These are phyloP conservation scores for Stichopus horrens DNA, from an alignment of 53 echinoderm and acorn worm species.

Conservation along the genomic window DNA sequence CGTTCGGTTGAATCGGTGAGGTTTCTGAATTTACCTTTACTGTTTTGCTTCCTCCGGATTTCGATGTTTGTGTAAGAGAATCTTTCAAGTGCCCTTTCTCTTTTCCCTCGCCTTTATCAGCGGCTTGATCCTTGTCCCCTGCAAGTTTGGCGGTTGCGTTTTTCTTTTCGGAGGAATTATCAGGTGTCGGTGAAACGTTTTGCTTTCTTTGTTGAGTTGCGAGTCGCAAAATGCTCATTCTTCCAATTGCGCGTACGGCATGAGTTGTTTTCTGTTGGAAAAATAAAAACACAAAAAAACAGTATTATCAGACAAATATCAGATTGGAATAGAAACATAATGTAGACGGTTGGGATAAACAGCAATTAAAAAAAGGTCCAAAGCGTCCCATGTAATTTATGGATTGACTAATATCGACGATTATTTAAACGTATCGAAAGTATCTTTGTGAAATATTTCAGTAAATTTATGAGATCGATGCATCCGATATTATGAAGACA, in stretches of 20 bases:
- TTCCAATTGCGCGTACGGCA: conserved; percentile 94
- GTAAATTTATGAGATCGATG: too few species aligned
- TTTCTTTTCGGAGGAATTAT: background rate
- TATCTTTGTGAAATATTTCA: too few species aligned
- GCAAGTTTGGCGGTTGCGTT: background rate
- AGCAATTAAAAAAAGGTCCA: too few species aligned
- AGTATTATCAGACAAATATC: background rate
- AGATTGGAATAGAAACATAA: too few species aligned
- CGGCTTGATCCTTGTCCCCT: background rate
- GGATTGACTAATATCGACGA: too few species aligned
- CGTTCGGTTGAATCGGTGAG: background rate
- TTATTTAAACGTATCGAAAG: too few species aligned
- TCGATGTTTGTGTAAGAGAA: conserved; percentile 2
- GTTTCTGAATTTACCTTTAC: background rate
- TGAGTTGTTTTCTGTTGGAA: conserved; percentile 84
- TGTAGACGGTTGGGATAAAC: too few species aligned
- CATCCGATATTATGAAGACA: too few species aligned
- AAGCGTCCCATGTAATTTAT: too few species aligned
- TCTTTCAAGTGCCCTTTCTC: background rate
- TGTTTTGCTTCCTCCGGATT: background rate
- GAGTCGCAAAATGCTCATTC: conserved; percentile 82
- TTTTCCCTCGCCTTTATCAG: background rate
- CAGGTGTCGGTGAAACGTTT: conserved; percentile 2
- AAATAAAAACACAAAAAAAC: conserved; percentile 37
- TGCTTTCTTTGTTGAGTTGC: conserved; percentile 62